Conservation (phyloP, 2,113 vertebrate genomes). For the Catharus fuscescens region DNA sequence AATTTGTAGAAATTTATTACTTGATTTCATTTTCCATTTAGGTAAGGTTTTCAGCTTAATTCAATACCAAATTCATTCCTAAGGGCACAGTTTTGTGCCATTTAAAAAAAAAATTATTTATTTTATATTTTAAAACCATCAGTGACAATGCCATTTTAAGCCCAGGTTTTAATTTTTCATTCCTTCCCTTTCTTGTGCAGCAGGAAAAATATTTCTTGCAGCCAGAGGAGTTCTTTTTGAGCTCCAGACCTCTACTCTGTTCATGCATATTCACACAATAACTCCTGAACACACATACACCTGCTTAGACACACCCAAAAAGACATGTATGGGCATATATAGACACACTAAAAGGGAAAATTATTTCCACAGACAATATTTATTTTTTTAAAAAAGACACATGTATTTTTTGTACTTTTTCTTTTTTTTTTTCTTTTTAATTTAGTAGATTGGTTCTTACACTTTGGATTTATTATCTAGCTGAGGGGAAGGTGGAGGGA, state of each 20-base stretch:
- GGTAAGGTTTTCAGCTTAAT: not conserved
- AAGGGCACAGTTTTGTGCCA: not conserved
- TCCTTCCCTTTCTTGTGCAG: not conserved
- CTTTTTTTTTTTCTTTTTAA: not conserved
- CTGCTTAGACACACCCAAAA: not conserved
- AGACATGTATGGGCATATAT: not conserved
- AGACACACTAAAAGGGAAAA: not conserved
- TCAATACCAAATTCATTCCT: not conserved
- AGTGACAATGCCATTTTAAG: not conserved
- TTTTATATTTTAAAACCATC: not conserved
- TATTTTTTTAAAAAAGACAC: not conserved
- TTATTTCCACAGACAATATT: not conserved
- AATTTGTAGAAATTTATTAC: no score
- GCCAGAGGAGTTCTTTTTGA: not conserved
- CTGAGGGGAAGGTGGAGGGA: not conserved
- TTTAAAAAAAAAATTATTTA: not conserved
- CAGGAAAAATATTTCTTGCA: not conserved
- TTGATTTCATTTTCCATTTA: not conserved
- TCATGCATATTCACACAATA: not conserved
- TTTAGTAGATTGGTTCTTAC: not conserved
- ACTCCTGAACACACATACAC: not conserved
- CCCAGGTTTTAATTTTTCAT: not conserved
- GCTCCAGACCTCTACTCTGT: not conserved
- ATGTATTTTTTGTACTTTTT: not conserved
- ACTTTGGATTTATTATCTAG: not conserved